Evolutionary conservation across 2,888 invertebrate species (phyloP), one percentile per base, ranked within the genome.

Genomic region (Diarsia mendica): DNA sequence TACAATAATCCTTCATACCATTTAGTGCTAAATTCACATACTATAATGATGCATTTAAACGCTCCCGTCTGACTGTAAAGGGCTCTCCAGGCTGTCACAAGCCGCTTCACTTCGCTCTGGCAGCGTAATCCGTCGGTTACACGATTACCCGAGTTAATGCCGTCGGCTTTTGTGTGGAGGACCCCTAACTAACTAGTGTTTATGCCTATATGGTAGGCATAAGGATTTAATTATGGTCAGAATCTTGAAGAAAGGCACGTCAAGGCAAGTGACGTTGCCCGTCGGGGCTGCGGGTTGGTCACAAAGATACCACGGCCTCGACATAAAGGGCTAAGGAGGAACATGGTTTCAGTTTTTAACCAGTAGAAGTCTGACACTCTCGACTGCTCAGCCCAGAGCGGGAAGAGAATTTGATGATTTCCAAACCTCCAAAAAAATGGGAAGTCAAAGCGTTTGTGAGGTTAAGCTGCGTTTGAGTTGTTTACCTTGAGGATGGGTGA

Each of bases 71-170:
- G 23, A 61, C 55, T 66, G 20, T 66, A 61, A 74, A 66, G 77
- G 23, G 77, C 77, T 48, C 58, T 81, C 58, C 72, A 82, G 48
- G 60, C 72, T 77, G 82, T 64, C 63, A 70, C 82, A 72, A 51
- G 33, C 68, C 51, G 58, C 77, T 65, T 82, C 81, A 82, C 77
- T 70, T 49, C 60, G 2, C 51, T 11, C 67, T 66, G 73, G 70
- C 77, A 64, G 67, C 3, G 13, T 78, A 82, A 82, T 64, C 82
- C 67, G 10, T 23, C 33, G 60, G 67, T 60, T 73, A 67, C 65
- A 53, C 67, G 78, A 78, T 78, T 82, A 73, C 73, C 44, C 60
- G 67, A 77, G 78, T 65, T 82, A 82, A 82, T 78, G 28, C 78
- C 13, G 11, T 6, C 23, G 51, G 78, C 67, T 81, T 77, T 61